Conservation (phyloP, 2,888 invertebrate species). For the Punctoribates punctum region DNA sequence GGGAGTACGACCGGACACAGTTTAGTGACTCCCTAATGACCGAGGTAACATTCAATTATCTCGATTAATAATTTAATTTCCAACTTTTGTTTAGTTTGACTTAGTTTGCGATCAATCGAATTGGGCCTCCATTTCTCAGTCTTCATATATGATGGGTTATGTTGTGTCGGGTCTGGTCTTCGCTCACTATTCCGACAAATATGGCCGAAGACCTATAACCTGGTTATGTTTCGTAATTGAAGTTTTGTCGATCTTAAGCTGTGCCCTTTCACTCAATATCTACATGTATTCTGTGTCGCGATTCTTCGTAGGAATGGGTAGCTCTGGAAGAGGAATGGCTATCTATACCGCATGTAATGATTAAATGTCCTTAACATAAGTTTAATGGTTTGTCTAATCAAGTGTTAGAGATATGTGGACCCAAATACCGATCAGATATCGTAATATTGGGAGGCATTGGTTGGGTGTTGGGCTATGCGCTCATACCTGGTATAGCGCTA, state of each 20-base stretch:
- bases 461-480: slow-evolving; percentile 37
- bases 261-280: slow-evolving; percentile 2
- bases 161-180: neutral
- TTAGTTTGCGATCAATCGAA: slow-evolving; percentile 17
- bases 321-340: slow-evolving; percentile 15
- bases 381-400: neutral
- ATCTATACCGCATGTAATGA: neutral
- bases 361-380: neutral
- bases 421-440: slow-evolving; percentile 27
- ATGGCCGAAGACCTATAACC: slow-evolving; percentile 16
- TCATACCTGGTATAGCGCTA: slow-evolving; percentile 30
- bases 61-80: neutral
- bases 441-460: slow-evolving; percentile 14
- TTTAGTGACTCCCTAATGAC: neutral
- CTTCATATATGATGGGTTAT: slow-evolving; percentile 22
- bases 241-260: neutral
- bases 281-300: neutral
- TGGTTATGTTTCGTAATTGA: neutral
- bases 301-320: slow-evolving; percentile 17
- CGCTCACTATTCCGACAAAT: slow-evolving; percentile 18
- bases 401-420: slow-evolving; percentile 24
- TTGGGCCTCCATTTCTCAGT: neutral
- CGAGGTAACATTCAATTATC: neutral
- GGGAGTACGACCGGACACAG: slow-evolving; percentile 12
- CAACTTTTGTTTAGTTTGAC: slow-evolving; percentile 12